These are phyloP conservation scores for Alosa alosa DNA, from an alignment of 2,113 vertebrate species.

Conservation along the genomic window DNA sequence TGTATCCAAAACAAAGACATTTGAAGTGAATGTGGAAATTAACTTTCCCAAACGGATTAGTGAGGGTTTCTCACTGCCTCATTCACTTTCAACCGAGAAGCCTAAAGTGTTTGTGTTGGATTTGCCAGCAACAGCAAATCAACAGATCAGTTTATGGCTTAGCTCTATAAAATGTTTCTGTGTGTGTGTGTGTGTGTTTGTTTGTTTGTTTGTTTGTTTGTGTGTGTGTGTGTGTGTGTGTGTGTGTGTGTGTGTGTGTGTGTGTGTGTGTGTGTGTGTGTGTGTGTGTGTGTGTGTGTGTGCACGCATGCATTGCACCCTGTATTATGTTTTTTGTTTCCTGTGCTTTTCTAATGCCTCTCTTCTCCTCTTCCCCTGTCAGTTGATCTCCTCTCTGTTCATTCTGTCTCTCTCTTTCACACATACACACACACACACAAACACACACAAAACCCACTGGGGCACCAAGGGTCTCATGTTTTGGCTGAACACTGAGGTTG, in stretches of 20 bases:
- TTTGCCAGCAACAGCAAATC: not conserved
- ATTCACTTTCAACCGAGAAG: not conserved
- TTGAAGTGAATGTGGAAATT: not conserved
- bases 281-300: no score
- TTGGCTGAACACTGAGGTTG: constrained; percentile 4
- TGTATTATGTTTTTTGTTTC: no score
- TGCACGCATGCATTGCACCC: no score
- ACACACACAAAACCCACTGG: constrained; percentile 5
- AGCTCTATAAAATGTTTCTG: not conserved
- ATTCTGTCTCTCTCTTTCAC: not conserved
- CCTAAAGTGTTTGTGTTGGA: not conserved
- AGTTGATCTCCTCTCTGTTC: not conserved
- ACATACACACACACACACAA: constrained; percentile 2
- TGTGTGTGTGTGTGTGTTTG: not conserved
- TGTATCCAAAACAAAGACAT: not conserved
- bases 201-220: not conserved
- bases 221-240: no score
- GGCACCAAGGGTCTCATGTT: constrained; percentile 20
- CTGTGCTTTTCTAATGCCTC: not conserved
- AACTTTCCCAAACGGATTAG: not conserved
- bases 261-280: not conserved
- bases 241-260: no score
- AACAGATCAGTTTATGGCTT: not conserved
- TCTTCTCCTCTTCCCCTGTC: not conserved
- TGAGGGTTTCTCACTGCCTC: not conserved